These are phyloP conservation scores for Eurois occulta DNA, from an alignment of 2,888 invertebrate species.

Conservation along the genomic window DNA sequence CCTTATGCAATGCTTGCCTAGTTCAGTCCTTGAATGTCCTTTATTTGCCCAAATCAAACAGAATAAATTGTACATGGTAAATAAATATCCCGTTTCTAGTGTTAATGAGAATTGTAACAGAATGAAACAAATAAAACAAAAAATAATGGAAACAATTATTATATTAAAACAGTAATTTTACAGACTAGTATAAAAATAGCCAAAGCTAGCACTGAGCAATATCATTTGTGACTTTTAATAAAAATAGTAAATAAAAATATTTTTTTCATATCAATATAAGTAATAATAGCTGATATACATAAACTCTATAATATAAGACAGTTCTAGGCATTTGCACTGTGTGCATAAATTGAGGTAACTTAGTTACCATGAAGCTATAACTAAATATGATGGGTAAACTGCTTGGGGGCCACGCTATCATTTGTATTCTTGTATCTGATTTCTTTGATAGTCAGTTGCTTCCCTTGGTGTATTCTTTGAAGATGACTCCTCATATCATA, in stretches of 20 bases:
- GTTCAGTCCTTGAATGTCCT: background rate
- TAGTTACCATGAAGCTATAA: conserved; percentile 68
- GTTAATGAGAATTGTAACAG: background rate
- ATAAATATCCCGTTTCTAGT: no score
- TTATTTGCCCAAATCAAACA: background rate
- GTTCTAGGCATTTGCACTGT: conserved; percentile 75
- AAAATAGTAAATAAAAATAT: conserved; percentile 69
- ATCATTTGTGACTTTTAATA: conserved; percentile 83
- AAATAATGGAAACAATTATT: conserved; percentile 81
- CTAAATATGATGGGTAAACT: conserved; percentile 86
- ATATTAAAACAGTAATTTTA: conserved; percentile 83
- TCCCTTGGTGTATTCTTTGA: conserved; percentile 91
- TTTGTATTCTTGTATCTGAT: conserved; percentile 86
- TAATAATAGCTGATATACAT: conserved; percentile 57
- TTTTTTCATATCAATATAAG: conserved; percentile 62
- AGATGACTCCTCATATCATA: conserved; percentile 92
- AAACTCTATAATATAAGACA: conserved; percentile 58
- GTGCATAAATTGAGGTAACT: conserved; percentile 73
- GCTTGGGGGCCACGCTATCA: conserved; percentile 84
- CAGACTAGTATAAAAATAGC: conserved; percentile 90
- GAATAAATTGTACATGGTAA: no score
- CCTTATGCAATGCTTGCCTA: background rate
- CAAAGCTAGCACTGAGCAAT: conserved; percentile 88
- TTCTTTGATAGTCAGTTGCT: conserved; percentile 88
- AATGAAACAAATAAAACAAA: conserved; percentile 63